Percentiles rank a stretch among this genome's conserved stretches.
Conservation (phyloP, 2,797 vertebrate species). For the Chaenodraco wilsoni region DNA sequence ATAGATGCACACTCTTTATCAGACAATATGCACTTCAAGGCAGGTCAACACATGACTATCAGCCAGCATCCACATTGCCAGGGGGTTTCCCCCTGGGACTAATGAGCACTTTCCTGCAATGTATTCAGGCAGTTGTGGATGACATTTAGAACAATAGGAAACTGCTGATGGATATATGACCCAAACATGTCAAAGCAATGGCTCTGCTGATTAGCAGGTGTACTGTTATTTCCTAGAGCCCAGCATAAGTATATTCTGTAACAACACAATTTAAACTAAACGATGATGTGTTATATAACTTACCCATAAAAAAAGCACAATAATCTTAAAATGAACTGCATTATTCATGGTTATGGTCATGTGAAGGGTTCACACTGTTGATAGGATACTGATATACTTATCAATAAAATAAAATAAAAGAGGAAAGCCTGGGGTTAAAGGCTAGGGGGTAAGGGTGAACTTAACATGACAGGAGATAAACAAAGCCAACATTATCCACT, state of each 20-base stretch:
- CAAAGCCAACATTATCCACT: neutral
- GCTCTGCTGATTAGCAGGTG: neutral
- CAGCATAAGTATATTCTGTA: neutral
- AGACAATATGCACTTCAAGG: neutral
- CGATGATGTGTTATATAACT: neutral
- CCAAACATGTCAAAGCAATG: slow-evolving; percentile 1
- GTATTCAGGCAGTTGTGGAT: neutral
- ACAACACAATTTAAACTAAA: neutral
- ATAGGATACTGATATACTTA: neutral
- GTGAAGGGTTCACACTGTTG: neutral
- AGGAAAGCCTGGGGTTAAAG: slow-evolving; percentile 12
- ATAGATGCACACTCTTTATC: neutral
- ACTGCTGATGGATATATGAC: slow-evolving; percentile 10
- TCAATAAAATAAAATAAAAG: neutral
- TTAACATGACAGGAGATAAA: slow-evolving; percentile 34
- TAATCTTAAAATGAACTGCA: neutral
- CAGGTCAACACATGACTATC: neutral
- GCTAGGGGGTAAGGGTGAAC: slow-evolving; percentile 12
- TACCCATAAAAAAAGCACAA: neutral
- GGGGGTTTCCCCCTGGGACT: neutral
- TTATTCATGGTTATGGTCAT: neutral
- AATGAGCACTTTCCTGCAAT: slow-evolving; percentile 31
- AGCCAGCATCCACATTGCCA: slow-evolving; percentile 6
- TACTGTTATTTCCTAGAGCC: neutral
- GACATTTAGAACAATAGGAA: neutral